These are phyloP conservation scores for Pedionomus torquatus DNA, from an alignment of 2,113 vertebrate species.

Conservation along the genomic window DNA sequence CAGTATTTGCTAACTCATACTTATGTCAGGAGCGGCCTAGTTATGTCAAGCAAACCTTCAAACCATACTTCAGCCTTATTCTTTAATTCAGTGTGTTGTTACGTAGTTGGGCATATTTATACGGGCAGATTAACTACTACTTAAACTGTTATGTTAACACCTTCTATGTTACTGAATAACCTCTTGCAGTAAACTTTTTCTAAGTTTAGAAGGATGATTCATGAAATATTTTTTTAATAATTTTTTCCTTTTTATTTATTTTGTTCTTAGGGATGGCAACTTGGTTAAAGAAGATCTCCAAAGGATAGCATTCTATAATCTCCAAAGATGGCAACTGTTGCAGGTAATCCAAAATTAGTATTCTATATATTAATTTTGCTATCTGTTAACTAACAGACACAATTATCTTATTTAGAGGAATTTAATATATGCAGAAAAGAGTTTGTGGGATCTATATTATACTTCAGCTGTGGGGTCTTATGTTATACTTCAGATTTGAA, in stretches of 20 bases:
- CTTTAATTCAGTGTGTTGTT: no score
- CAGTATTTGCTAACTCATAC: no score
- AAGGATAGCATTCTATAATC: neutral
- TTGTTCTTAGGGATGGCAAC: neutral
- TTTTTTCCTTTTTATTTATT: neutral
- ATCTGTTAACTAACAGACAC: neutral
- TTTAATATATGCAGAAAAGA: neutral
- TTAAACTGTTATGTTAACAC: neutral
- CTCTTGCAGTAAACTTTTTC: neutral
- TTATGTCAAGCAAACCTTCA: no score
- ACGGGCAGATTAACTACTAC: neutral
- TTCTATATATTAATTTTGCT: neutral
- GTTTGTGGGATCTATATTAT: neutral
- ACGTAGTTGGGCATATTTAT: neutral
- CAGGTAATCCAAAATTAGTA: constrained; percentile 25
- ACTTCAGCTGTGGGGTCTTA: neutral
- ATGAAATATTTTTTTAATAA: neutral
- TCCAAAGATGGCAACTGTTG: constrained; percentile 50
- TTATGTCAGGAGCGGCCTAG: no score
- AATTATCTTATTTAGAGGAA: neutral
- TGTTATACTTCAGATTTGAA: neutral
- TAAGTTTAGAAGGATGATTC: neutral
- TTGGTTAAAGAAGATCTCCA: neutral
- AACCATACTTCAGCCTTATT: no score
- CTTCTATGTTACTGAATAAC: neutral